Evolutionary conservation across 2,888 invertebrate species (phyloP), one percentile per base, ranked within the genome.

Genomic region (Dryococelus australis): DNA sequence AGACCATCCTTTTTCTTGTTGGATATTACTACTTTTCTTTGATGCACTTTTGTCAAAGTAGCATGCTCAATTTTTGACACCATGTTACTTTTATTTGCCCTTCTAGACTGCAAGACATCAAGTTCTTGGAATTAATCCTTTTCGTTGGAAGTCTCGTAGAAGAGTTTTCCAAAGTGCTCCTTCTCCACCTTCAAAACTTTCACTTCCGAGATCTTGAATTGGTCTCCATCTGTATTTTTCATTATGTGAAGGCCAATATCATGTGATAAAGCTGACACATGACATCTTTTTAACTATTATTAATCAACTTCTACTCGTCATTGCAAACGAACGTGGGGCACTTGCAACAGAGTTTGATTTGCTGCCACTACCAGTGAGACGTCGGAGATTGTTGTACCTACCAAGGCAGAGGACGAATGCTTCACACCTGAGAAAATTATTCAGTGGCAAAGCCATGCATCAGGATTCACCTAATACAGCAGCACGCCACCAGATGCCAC

Each of bases 61-160:
- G 47, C 10, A 16, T 47, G 8, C 51, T 51, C 13, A 51, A 51
- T 51, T 8, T 65, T 65, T 65, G 65, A 65, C 28, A 83, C 28
- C 43, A 10, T 28, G 27, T 13, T 83, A 24, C 13, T 27, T 28
- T 28, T 27, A 83, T 6, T 83, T 35, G 16, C 43, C 35, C 28
- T 43, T 83, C 28, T 83, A 28, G 43, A 43, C 43, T 83, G 35
- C 83, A 83, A 83, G 26, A 83, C 28, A 27, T 83, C 35, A 28
- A 43, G 24, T 83, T 83, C 24, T 65, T 65, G 20, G 65, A 65
- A 65, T 24, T 65, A 3, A 65, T n/a, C n/a, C n/a, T 16, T 20
- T 83, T 28, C 28, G n/a, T 83, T 35, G 43, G 83, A 83, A 43
- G 83, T 83, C 83, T 83, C 26, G 35, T 83, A 83, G 16, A 83